Conservation (phyloP, 2,888 invertebrate genomes). For the Apodemia duryi region DNA sequence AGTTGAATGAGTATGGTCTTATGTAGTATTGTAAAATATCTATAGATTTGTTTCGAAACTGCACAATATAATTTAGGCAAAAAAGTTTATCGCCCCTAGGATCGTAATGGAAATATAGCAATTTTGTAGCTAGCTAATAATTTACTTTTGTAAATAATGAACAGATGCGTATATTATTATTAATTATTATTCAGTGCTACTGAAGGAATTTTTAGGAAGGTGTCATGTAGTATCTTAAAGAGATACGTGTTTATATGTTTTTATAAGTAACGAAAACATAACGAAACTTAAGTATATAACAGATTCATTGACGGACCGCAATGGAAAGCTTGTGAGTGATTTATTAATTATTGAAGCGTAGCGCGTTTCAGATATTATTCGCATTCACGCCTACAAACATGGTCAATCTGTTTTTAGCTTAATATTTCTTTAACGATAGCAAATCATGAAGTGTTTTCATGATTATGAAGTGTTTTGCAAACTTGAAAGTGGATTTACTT, state of each 20-base stretch:
- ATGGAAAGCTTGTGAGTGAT: not conserved
- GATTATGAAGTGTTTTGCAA: not conserved
- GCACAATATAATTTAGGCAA: conserved; percentile 49
- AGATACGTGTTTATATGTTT: not conserved
- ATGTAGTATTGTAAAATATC: conserved; percentile 57
- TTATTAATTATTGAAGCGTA: not conserved
- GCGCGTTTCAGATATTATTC: not conserved
- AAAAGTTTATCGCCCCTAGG: conserved; percentile 41
- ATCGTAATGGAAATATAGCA: conserved; percentile 42
- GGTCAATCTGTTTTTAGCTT: conserved; percentile 5
- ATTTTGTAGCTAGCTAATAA: conserved; percentile 51
- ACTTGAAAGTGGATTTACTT: conserved; percentile 9
- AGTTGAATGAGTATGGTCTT: conserved; percentile 60
- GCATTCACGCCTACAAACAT: not conserved
- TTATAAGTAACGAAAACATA: not conserved
- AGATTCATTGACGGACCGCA: not conserved
- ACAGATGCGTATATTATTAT: conserved; percentile 32
- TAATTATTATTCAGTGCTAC: conserved; percentile 44
- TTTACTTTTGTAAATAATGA: conserved; percentile 63
- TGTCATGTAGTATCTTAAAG: not conserved
- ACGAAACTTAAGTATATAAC: not conserved
- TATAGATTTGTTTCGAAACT: conserved; percentile 53
- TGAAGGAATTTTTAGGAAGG: conserved; percentile 27
- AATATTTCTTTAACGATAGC: conserved; percentile 2
- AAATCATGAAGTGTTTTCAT: not conserved